Evolutionary conservation across 2,888 invertebrate genomes (phyloP), one percentile per base, ranked within the genome.

Genomic region (Trichopria drosophilae): DNA sequence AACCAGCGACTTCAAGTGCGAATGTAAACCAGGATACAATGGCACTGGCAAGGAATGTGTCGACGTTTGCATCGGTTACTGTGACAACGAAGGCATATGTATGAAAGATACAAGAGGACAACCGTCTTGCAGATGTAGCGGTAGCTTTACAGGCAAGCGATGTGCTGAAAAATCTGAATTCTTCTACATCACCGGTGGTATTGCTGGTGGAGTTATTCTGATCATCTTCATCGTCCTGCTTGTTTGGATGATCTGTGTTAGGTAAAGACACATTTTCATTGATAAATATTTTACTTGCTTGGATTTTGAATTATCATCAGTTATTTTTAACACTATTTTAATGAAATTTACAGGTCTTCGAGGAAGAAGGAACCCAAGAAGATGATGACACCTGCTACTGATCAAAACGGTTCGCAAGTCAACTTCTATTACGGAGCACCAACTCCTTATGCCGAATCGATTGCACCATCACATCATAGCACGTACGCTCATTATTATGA

Each of bases 231-330:
- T 94, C 65, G 93, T 93, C 24, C 81, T 95, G 58, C 84, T 95
- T 45, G 92, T 95, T 63, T 95, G 94, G 94, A 95, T 95, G 94
- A 95, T 95, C 72, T 95, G 95, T 74, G 93, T 91, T 51, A 87
- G 90, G 86, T 88, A n/a, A n/a, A n/a, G n/a, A n/a, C n/a, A n/a
- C n/a, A n/a, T n/a, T 72, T 55, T 63, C 61, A 23, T 29, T 16
- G 37, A 7, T 13, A 22, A 31, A 31, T 16, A 22, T 28, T 26
- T 23, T 31, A 26, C 6, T 40, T 9, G 40, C 10, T 23, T 16
- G 2, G 9, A 43, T 37, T 36, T 32, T 6, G 29, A 18, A 10
- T 16, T 18, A 40, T 24, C 16, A 37, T 15, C 20, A 15, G 24
- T 16, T 41, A 16, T 29, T n/a, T 37, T 32, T n/a, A 29, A 23